These are phyloP conservation scores for Allobates femoralis DNA, from an alignment of 2,797 vertebrate species.

Conservation along the genomic window DNA sequence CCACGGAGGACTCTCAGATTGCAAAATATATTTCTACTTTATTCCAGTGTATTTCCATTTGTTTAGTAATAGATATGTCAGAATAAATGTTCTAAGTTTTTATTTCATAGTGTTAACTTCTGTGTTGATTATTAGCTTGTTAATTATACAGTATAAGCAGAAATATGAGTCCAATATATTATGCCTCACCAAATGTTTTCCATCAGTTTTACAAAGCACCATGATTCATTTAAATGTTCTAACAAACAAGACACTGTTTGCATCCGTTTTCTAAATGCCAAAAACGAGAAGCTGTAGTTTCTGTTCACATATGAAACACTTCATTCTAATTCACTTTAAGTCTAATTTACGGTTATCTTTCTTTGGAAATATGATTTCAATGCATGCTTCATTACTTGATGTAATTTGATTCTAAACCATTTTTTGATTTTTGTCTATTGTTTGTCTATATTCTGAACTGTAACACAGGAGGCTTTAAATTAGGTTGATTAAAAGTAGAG, in stretches of 20 bases:
- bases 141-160: neutral
- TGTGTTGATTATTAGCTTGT: constrained; percentile 13
- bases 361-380: neutral
- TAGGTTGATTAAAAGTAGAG: no score
- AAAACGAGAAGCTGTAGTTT: neutral
- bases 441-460: neutral
- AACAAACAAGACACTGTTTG: neutral
- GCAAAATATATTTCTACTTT: neutral
- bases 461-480: neutral
- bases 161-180: constrained; percentile 1
- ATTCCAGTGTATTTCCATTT: neutral
- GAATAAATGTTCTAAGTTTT: neutral
- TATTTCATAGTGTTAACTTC: neutral
- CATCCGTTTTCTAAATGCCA: neutral
- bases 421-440: neutral
- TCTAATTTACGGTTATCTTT: neutral
- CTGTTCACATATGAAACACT: neutral
- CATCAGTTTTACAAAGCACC: neutral
- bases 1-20: no score
- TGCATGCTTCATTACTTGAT: neutral
- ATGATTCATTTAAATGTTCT: neutral
- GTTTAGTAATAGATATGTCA: neutral
- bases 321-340: neutral
- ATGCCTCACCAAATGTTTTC: neutral
- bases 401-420: neutral